phyloP scores from a whole-genome alignment of 1,140 invertebrate genomes.

The Melitaea cinxia region DNA sequence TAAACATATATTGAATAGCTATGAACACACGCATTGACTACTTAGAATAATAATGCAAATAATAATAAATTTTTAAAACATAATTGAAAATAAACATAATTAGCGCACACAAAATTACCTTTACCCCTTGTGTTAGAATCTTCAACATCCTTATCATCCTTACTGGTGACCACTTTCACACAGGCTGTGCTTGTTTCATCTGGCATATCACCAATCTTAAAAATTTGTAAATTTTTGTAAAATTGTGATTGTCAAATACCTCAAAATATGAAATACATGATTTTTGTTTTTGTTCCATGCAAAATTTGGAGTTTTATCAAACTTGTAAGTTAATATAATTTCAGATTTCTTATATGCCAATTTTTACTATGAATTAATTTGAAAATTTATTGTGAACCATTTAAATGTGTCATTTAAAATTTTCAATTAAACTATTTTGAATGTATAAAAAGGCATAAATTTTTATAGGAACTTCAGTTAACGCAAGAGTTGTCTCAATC shows the following conservation, averaged over 20 bases:
- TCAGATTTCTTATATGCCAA: too few species aligned
- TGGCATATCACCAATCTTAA: conserved; percentile 54
- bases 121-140: conserved; percentile 37
- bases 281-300: too few species aligned
- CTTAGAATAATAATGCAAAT: conserved; percentile 21
- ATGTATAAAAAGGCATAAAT: too few species aligned
- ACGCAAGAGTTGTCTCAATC: too few species aligned
- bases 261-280: neutral
- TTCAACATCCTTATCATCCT: conserved; percentile 42
- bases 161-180: conserved; percentile 58
- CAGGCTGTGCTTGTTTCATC: conserved; percentile 53
- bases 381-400: too few species aligned
- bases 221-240: too few species aligned
- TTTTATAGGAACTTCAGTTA: too few species aligned
- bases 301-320: too few species aligned
- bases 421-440: too few species aligned
- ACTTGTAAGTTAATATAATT: too few species aligned
- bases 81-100: conserved; percentile 24
- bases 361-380: too few species aligned
- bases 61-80: conserved; percentile 35
- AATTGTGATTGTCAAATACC: neutral
- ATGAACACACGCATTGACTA: conserved; percentile 64
- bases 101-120: conserved; percentile 40
- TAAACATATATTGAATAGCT: conserved; percentile 45
- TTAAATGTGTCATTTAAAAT: too few species aligned